Evolutionary conservation across 2,797 vertebrate genomes (phyloP), one percentile per base, ranked within the genome.

Genomic region (Poecilia picta): DNA sequence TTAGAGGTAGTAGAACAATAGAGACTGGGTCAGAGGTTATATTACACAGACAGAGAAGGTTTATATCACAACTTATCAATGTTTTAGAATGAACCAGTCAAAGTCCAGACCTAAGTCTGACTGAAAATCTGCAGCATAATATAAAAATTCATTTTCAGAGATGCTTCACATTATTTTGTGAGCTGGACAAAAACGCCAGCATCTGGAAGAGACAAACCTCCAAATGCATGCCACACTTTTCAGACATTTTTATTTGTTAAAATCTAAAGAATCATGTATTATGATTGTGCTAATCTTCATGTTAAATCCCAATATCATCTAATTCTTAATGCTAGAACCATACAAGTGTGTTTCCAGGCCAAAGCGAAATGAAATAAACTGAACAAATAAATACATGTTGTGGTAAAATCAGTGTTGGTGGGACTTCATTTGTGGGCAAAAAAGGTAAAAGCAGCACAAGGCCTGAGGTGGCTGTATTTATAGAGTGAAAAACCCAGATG

Each of bases 381-480:
- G 51, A 73, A 72, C 62, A 80, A 73, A 75, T 41, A 80, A 73
- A 75, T 41, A 33, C 18, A 49, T 20, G 2, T 28, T 25, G 39
- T 7, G 39, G 10, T 41, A 20, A 23, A 41, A 68, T 3, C 41
- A 25, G 23, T 25, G 8, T n/a, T 43, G 6, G 5, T 51, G 5
- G 13, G 78, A 23, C 25, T 55, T 43, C 47, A 45, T 18, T 8
- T 23, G 28, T 28, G 53, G 59, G 51, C 8, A 47, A 68, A 75
- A 18, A 53, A 18, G 36, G 25, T 43, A 71, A 39, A 33, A 53
- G 4, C 49, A 55, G 36, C 49, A 39, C 49, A 55, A 73, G 33
- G 72, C 31, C 49, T 41, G 49, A 74, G 55, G 59, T 71, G 43
- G 23, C 18, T 43, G 8, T 46, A 72, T 74, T 66, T 57, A 41